A percentile compares a stretch with the other conserved stretches of the same genome.
phyloP scores from a whole-genome alignment of 2,797 vertebrate species.

The Basileuterus tristriatus region DNA sequence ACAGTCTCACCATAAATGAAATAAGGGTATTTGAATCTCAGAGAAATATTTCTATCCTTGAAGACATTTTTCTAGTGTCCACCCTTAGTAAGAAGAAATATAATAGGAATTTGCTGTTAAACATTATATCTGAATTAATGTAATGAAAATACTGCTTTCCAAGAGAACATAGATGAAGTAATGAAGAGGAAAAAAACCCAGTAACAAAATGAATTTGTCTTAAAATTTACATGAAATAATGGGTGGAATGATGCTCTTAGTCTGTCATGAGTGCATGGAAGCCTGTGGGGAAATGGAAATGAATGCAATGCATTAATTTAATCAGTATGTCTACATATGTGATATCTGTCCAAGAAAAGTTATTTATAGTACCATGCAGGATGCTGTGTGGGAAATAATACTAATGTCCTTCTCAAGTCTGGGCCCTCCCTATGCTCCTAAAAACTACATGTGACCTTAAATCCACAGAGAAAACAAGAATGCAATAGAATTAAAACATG shows the following conservation, averaged over 20 bases:
- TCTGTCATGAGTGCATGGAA: not conserved
- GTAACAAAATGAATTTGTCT: not conserved
- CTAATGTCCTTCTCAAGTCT: not conserved
- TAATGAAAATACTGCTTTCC: not conserved
- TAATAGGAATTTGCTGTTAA: not conserved
- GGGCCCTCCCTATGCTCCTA: not conserved
- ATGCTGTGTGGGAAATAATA: not conserved
- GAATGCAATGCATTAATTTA: not conserved
- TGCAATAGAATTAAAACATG: not conserved
- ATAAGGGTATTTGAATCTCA: not conserved
- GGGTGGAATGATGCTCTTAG: not conserved
- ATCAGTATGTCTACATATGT: not conserved
- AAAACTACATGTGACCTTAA: not conserved
- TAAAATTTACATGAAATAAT: not conserved
- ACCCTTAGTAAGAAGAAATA: not conserved
- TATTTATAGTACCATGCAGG: not conserved
- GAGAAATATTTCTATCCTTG: not conserved
- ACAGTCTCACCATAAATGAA: not conserved
- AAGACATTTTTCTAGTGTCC: not conserved
- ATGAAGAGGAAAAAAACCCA: fast-evolving
- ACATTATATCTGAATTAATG: not conserved
- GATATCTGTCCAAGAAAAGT: not conserved
- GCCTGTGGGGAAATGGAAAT: not conserved
- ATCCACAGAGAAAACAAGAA: not conserved
- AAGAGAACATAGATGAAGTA: not conserved